Evolutionary conservation across 2,797 vertebrate genomes (phyloP).

Genomic region (Apogon talboti): DNA sequence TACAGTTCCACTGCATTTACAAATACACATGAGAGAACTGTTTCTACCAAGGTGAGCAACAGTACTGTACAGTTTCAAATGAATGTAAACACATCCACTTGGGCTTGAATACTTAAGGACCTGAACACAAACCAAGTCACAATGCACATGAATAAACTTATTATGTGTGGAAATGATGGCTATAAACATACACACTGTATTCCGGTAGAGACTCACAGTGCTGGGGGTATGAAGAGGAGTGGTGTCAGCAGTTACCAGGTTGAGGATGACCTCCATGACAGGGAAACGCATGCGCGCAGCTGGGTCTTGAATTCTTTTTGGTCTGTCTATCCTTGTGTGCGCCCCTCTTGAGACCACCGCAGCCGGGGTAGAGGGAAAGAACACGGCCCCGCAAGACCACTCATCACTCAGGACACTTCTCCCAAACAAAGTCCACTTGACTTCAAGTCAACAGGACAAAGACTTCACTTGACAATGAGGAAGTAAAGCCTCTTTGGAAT

Average conservation of each 20-base stretch:
- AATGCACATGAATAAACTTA: neutral
- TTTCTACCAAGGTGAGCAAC: conserved; percentile 3
- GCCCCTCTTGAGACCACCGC: conserved; percentile 18
- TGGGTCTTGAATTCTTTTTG: conserved; percentile 29
- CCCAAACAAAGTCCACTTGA: conserved; percentile 54
- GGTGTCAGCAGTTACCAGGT: conserved; percentile 81
- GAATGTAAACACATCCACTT: neutral
- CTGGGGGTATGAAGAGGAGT: conserved; percentile 65
- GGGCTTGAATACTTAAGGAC: neutral
- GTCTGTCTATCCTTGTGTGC: conserved; percentile 35
- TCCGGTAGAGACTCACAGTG: conserved; percentile 73
- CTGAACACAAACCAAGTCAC: neutral
- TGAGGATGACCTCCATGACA: conserved; percentile 85
- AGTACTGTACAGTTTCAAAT: neutral
- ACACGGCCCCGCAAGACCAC: conserved; percentile 7
- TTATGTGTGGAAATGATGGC: neutral
- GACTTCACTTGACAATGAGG: conserved; percentile 36
- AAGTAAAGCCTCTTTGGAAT: conserved; percentile 23
- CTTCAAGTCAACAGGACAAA: conserved; percentile 46
- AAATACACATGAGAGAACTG: neutral
- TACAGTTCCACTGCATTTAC: conserved; percentile 6
- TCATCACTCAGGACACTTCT: conserved; percentile 55
- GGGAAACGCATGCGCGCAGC: conserved; percentile 39
- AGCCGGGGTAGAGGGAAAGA: conserved; percentile 13
- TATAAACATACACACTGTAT: conserved; percentile 9